These are phyloP conservation scores for Sebastes vulpes DNA, from an alignment of 2,797 vertebrate species.

Conservation along the genomic window DNA sequence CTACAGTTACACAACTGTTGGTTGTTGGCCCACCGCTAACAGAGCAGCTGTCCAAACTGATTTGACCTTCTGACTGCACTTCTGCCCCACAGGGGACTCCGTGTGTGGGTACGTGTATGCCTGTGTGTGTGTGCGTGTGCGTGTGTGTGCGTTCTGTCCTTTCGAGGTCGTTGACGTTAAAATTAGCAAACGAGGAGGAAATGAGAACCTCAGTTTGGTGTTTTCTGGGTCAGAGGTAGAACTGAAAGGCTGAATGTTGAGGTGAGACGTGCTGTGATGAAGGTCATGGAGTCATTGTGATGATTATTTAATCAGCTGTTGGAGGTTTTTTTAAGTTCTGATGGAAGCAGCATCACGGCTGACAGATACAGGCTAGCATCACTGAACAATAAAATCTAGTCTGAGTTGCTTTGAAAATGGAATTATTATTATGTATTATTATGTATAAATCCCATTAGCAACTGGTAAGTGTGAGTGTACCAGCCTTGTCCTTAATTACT, in stretches of 20 bases:
- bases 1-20: slow-evolving; percentile 62
- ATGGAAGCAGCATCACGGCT: too few relatives aligned
- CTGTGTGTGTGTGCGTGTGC: neutral
- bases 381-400: neutral
- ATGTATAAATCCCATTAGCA: neutral
- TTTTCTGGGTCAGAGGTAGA: neutral
- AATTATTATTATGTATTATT: neutral
- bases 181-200: slow-evolving; percentile 14
- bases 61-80: slow-evolving; percentile 73
- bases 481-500: too few relatives aligned
- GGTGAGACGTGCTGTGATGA: neutral
- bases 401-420: neutral
- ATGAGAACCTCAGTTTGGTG: neutral
- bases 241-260: neutral
- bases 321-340: too few relatives aligned
- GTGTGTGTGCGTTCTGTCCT: neutral
- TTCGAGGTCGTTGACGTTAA: slow-evolving; percentile 10
- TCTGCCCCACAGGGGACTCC: slow-evolving; percentile 11
- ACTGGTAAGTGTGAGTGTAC: neutral
- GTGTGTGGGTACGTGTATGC: neutral
- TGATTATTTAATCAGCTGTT: neutral
- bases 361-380: neutral
- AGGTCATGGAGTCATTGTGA: neutral
- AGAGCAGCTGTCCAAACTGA: slow-evolving; percentile 74
- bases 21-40: slow-evolving; percentile 67